Conservation (phyloP, 2,797 vertebrate species). For the Oreortyx pictus region DNA sequence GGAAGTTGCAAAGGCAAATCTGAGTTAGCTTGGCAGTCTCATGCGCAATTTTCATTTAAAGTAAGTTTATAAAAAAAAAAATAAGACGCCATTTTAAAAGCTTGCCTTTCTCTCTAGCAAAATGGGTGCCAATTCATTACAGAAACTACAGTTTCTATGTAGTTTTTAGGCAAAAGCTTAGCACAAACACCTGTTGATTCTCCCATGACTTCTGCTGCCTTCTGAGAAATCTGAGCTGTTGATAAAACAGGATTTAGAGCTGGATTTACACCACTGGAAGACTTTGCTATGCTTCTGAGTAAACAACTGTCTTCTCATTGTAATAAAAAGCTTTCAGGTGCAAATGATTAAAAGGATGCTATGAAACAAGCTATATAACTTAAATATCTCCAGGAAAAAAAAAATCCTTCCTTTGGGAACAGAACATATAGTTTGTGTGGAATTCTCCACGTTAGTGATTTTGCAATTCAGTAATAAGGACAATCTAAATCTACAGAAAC, state of each 20-base stretch:
- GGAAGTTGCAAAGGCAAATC: conserved; percentile 28
- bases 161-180: not conserved
- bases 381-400: not conserved
- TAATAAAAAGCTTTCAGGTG: conserved; percentile 37
- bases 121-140: conserved; percentile 4
- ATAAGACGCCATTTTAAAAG: conserved; percentile 32
- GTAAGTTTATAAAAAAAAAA: conserved; percentile 17
- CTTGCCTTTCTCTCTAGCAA: not conserved
- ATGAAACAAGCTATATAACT: conserved; percentile 7
- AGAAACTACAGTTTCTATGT: conserved; percentile 2
- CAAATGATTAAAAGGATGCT: conserved; percentile 12
- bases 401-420: conserved; percentile 16
- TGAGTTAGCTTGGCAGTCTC: not conserved
- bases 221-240: not conserved
- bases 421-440: not conserved
- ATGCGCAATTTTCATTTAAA: conserved; percentile 20
- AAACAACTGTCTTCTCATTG: not conserved
- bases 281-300: not conserved
- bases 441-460: conserved; percentile 14
- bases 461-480: not conserved
- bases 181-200: not conserved
- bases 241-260: not conserved
- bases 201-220: not conserved
- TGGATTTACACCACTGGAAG: conserved; percentile 1
- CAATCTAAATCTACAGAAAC: conserved; percentile 9